Base-by-base conservation (phyloP, 2,797 vertebrate genomes). In the Enteromius paludinosus region DNA sequence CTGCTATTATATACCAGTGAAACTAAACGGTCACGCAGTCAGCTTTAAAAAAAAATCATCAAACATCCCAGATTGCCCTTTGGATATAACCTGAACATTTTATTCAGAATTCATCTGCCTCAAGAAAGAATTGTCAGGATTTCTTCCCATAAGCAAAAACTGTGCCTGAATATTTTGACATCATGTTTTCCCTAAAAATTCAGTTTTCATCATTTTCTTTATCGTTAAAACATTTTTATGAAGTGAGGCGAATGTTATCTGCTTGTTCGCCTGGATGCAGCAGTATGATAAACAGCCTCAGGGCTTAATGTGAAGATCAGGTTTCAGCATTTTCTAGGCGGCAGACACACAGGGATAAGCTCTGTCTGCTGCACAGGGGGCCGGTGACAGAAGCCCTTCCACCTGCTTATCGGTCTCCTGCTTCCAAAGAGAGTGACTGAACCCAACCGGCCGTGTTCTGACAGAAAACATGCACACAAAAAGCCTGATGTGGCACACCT, bases 311-410 rank as follows among this genome's bases (percentile, higher is more conserved):
- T 82, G 45, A 78, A 70, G 78, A 79, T 79, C 68, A 75, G 54
- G 69, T 12, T n/a, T 89, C 87, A 89, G 83, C 83, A 82, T 85
- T 73, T 90, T 88, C 88, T 47, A 84, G 81, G 85, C 80, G 87
- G 89, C 91, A 89, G 88, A 89, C 89, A 88, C 14, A 6, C 78
- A 88, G 86, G 88, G 88, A 92, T 91, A 90, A 92, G 90, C 81
- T 81, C 83, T 88, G 81, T 85, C 75, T 81, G 82, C 77, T 84
- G 71, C 25, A 38, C 41, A 59, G 52, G 77, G 77, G 83, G 71
- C 49, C 12, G 23, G 82, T 88, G 86, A 91, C 84, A 87, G 83
- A 83, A 89, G 86, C 87, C 70, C n/a, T 78, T 45, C 64, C 76
- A 73, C 79, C 54, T 71, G 62, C 81, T 83, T 85, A 76, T 61